Percentiles rank a stretch among this genome's conserved stretches.
Conservation (phyloP, 1,140 invertebrate genomes). For the Hyposmocoma kahamanoa region DNA sequence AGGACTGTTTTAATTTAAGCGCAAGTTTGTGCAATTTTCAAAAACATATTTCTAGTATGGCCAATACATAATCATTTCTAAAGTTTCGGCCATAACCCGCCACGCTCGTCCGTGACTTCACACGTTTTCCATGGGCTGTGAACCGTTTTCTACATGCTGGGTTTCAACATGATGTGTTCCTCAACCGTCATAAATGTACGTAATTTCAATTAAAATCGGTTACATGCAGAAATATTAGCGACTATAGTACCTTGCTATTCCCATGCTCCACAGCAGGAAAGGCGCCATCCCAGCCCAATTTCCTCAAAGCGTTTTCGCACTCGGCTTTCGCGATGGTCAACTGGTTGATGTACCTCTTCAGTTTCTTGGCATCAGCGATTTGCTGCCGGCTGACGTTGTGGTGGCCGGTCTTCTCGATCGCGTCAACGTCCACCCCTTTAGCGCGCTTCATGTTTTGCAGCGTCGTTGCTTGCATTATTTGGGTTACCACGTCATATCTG, state of each 20-base stretch:
- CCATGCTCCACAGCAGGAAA: constrained; percentile 77
- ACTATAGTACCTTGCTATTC: constrained; percentile 64
- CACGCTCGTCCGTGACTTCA: no score
- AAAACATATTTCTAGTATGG: no score
- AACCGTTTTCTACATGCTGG: no score
- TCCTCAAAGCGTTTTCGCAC: constrained; percentile 86
- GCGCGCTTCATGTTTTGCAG: constrained; percentile 91
- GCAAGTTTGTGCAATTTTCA: no score
- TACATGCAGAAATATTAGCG: no score
- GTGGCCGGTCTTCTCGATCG: constrained; percentile 73
- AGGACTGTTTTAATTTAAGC: no score
- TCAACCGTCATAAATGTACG: no score
- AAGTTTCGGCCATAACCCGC: no score
- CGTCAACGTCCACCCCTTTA: constrained; percentile 84
- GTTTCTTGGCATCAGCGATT: constrained; percentile 80
- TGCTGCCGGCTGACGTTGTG: constrained; percentile 78
- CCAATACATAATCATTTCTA: no score
- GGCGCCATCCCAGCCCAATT: constrained; percentile 85
- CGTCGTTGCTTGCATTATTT: constrained; percentile 95
- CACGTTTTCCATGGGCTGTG: no score
- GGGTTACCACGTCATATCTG: constrained; percentile 90
- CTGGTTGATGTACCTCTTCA: constrained; percentile 87
- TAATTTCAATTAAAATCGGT: no score
- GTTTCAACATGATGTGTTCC: no score
- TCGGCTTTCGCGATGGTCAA: constrained; percentile 87